A percentile compares a stretch with the other conserved stretches of the same genome.
These are phyloP conservation scores for Holacanthus passer DNA, from an alignment of 2,113 vertebrate genomes.

Conservation along the genomic window DNA sequence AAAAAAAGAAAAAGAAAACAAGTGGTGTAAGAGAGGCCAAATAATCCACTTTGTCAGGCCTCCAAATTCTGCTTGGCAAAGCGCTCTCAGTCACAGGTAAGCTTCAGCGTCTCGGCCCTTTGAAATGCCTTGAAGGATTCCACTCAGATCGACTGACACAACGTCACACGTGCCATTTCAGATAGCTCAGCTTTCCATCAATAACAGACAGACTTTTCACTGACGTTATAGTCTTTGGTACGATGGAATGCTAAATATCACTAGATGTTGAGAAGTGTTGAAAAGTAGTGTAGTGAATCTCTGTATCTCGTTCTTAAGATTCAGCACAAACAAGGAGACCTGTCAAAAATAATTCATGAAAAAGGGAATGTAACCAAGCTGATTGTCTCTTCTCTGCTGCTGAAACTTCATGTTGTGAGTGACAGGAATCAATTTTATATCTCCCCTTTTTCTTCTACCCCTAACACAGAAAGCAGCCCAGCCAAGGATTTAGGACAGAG, in stretches of 20 bases:
- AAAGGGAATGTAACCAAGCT: not conserved
- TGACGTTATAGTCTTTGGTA: constrained; percentile 34
- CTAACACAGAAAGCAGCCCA: constrained; percentile 56
- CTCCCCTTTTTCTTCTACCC: constrained; percentile 5
- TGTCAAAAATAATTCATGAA: not conserved
- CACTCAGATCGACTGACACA: constrained; percentile 63
- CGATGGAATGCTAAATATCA: constrained; percentile 47
- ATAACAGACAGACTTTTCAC: constrained; percentile 52
- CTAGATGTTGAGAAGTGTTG: constrained; percentile 30
- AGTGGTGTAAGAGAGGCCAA: constrained; percentile 65
- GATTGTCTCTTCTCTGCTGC: not conserved
- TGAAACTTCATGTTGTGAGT: constrained; percentile 19
- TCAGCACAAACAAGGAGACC: constrained; percentile 1
- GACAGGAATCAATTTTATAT: not conserved
- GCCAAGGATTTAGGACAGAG: constrained; percentile 71
- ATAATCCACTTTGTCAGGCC: constrained; percentile 80
- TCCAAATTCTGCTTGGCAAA: constrained; percentile 74
- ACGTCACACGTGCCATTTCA: constrained; percentile 62
- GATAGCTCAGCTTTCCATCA: constrained; percentile 61
- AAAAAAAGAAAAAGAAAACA: constrained; percentile 58
- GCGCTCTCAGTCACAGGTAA: constrained; percentile 69
- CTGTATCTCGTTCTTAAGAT: constrained; percentile 6
- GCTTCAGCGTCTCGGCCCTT: constrained; percentile 57
- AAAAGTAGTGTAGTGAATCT: constrained; percentile 14
- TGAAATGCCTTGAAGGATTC: constrained; percentile 73